These are phyloP conservation scores for Drosophila recens DNA, from an alignment of 2,888 invertebrate genomes.

Conservation along the genomic window DNA sequence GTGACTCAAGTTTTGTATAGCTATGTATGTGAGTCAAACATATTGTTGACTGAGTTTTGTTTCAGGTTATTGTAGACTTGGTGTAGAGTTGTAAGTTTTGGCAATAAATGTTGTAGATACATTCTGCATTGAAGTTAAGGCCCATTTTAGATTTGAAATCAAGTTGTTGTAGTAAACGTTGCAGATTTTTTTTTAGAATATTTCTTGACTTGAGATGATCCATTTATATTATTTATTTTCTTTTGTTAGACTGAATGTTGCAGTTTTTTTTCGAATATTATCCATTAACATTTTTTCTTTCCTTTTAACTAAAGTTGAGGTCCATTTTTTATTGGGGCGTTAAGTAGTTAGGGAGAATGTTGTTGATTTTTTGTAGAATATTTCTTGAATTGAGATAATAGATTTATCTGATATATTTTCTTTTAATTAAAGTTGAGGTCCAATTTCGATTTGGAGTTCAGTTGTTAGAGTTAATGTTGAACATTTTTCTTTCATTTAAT, in stretches of 20 bases:
- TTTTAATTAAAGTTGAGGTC: background rate
- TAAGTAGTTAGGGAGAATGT: too few species aligned
- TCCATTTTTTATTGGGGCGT: background rate
- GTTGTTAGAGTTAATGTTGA: too few species aligned
- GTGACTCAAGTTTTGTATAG: slow-evolving; percentile 5
- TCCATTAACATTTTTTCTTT: background rate
- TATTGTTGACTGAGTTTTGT: background rate
- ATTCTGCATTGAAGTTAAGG: too few species aligned
- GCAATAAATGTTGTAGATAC: background rate
- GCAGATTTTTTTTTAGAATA: background rate
- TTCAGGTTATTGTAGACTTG: background rate
- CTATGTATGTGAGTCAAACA: background rate
- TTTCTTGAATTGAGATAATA: too few species aligned
- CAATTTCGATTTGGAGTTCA: background rate
- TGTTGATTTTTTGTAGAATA: too few species aligned
- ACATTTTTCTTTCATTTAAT: too few species aligned
- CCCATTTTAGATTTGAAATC: too few species aligned
- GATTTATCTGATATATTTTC: background rate
- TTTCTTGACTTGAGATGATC: background rate
- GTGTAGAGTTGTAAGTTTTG: background rate
- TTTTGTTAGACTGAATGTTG: background rate
- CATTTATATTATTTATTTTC: too few species aligned
- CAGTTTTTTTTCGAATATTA: too few species aligned
- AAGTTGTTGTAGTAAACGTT: too few species aligned
- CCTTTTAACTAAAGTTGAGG: background rate